Evolutionary conservation across 1,140 invertebrate genomes (phyloP).

Genomic region (Oncopodura yosiiana): DNA sequence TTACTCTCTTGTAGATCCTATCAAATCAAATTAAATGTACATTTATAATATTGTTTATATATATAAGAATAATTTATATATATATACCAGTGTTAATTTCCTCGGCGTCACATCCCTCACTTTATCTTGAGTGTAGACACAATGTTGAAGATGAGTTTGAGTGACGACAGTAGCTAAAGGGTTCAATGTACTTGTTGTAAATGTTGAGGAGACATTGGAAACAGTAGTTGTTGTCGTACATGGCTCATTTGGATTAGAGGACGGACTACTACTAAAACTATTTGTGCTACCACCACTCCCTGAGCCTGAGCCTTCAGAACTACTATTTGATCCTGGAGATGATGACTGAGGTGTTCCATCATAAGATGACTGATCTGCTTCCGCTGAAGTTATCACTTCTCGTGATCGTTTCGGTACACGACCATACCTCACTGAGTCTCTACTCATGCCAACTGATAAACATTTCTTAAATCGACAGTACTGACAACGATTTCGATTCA

Average conservation of each 20-base stretch:
- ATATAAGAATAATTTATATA: background rate
- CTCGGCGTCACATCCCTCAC: slow-evolving; percentile 58
- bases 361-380: slow-evolving; percentile 41
- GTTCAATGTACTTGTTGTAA: slow-evolving; percentile 20
- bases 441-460: slow-evolving; percentile 92
- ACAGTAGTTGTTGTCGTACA: slow-evolving; percentile 15
- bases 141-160: slow-evolving; percentile 80
- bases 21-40: background rate
- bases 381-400: slow-evolving; percentile 48
- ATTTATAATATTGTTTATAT: background rate
- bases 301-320: slow-evolving; percentile 25
- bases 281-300: slow-evolving; percentile 13
- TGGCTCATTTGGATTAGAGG: slow-evolving; percentile 4
- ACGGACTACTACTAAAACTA: slow-evolving; percentile 1
- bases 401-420: slow-evolving; percentile 86
- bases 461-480: slow-evolving; percentile 98
- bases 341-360: slow-evolving; percentile 33
- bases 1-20: slow-evolving; percentile 38
- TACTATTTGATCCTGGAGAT: slow-evolving; percentile 35
- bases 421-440: slow-evolving; percentile 92
- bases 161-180: slow-evolving; percentile 53
- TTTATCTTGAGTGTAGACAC: slow-evolving; percentile 79
- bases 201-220: slow-evolving; percentile 27
- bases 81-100: slow-evolving; percentile 30
- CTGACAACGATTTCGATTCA: slow-evolving; percentile 95